phyloP scores from a whole-genome alignment of 2,113 vertebrate species.

The Butorides virescens region DNA sequence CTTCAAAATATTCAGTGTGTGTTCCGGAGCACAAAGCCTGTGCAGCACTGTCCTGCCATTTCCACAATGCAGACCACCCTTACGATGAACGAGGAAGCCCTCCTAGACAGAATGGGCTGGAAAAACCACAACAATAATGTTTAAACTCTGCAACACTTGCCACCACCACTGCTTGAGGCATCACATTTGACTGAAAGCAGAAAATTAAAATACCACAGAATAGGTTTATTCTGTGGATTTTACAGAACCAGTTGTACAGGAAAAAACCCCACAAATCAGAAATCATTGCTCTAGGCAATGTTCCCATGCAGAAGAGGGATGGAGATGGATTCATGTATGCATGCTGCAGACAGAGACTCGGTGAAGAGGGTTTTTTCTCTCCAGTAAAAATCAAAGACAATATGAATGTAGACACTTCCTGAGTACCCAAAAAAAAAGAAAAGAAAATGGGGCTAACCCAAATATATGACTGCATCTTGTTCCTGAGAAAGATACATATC shows the following conservation, averaged over 20 bases:
- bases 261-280: neutral
- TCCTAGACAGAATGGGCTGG: neutral
- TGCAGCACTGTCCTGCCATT: neutral
- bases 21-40: neutral
- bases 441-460: neutral
- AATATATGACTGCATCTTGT: neutral
- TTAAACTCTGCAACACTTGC: slow-evolving; percentile 7
- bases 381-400: neutral
- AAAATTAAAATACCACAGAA: neutral
- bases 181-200: neutral
- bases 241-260: neutral
- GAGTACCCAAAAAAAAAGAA: neutral
- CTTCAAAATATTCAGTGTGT: neutral
- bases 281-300: neutral
- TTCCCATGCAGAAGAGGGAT: neutral
- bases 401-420: neutral
- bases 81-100: neutral
- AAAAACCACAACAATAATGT: neutral
- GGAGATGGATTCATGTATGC: neutral
- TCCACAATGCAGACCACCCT: neutral
- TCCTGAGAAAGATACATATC: neutral
- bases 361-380: neutral
- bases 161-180: neutral
- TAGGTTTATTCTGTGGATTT: neutral
- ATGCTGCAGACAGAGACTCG: neutral